Base-by-base conservation (phyloP, 2,888 invertebrate species). In the Drosophila merina region DNA sequence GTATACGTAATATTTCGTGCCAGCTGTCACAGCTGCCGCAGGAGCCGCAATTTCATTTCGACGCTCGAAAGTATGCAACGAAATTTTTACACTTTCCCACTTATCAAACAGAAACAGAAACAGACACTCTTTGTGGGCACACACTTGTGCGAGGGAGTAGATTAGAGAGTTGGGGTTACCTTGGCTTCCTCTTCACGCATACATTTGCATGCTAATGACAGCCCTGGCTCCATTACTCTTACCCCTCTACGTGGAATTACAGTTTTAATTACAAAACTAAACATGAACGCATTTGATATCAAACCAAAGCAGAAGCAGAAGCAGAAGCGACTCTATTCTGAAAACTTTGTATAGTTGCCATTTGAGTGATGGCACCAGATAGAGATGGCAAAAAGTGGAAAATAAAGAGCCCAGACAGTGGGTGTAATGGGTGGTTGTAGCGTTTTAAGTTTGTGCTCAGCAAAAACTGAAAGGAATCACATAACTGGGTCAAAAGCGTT, bases 241-340 rank as follows among this genome's bases (percentile, higher is more conserved):
- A 8, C 14, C 50, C 49, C 30, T 28, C 51, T 40, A 7, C 54
- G 74, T 74, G 57, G 84, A 72, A 84, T 81, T 81, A 81, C 82
- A 73, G 77, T 85, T 83, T 85, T 83, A 85, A 83, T 85, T 83
- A 82, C 77, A 76, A 77, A 83, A 76, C 82, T 82, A 82, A 83
- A 79, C 79, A 76, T 85, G 79, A 85, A 83, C 85, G 82, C 79
- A 77, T 82, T 79, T 79, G 79, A 85, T 82, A 85, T 85, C 82
- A 77, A 63, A 72, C 57, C 51, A 57, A 57, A 63, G 42, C 71
- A 72, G 14, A 14, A 14, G 42, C 71, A 72, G 14, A 14, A 14
- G 14, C 14, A 14, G 58, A 59, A 70, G 72, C 72, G 63, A 62
- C 70, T 67, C 28, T 42, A 10, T 40, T 59, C 71, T 60, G 31